A percentile compares a stretch with the other conserved stretches of the same genome.
phyloP scores from a whole-genome alignment of 2,888 invertebrate genomes.

The Cantharis lateralis region DNA sequence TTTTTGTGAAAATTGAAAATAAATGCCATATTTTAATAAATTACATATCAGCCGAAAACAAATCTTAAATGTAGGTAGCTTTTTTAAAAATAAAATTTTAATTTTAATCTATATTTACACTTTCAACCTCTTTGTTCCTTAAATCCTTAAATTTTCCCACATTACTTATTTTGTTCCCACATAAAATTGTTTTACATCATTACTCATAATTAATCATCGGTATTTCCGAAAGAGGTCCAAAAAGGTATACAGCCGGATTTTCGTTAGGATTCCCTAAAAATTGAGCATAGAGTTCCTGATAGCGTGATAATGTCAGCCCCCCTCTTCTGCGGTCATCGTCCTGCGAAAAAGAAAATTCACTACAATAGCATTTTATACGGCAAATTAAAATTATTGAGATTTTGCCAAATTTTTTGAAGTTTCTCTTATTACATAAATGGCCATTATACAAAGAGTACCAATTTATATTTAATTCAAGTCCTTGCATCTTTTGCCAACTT shows the following conservation, averaged over 20 bases:
- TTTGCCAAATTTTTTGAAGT: not conserved
- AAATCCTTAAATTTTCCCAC: not conserved
- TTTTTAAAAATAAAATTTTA: not conserved
- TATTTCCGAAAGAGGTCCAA: constrained; percentile 71
- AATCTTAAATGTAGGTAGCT: not conserved
- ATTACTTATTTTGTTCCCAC: not conserved
- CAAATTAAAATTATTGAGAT: not conserved
- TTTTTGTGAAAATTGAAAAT: not conserved
- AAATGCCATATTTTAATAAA: not conserved
- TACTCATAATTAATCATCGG: constrained; percentile 19
- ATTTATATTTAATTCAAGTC: constrained; percentile 4
- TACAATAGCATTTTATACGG: not conserved
- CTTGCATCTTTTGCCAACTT: constrained; percentile 15
- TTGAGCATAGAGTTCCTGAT: constrained; percentile 82
- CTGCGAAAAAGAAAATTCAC: constrained; percentile 54
- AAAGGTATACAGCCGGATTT: constrained; percentile 74
- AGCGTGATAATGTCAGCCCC: constrained; percentile 76
- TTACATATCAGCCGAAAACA: not conserved
- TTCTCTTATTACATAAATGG: constrained; percentile 8
- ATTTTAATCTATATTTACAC: not conserved
- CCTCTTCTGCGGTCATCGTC: constrained; percentile 82
- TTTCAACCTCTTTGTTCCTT: not conserved
- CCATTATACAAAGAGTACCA: constrained; percentile 2
- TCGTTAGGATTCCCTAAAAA: constrained; percentile 79
- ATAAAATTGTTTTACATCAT: not conserved